These are phyloP conservation scores for Anolis sagrei DNA, from an alignment of 2,113 vertebrate species.

Conservation along the genomic window DNA sequence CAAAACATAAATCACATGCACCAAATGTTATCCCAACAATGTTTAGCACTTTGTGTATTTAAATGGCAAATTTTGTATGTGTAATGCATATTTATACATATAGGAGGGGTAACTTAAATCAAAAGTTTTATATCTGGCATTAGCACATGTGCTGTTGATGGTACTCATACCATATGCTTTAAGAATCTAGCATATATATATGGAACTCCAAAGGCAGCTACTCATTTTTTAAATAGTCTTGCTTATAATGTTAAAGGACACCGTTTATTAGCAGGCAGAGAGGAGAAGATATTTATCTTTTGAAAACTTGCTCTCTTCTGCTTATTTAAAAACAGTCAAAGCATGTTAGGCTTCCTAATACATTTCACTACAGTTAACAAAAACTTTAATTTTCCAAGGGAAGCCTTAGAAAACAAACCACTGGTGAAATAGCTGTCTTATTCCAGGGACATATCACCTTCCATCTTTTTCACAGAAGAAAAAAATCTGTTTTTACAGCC, in stretches of 20 bases:
- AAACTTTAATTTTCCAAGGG: constrained; percentile 45
- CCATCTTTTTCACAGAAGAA: constrained; percentile 44
- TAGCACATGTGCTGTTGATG: background rate
- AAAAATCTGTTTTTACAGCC: constrained; percentile 56
- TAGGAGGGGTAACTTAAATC: background rate
- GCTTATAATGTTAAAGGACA: background rate
- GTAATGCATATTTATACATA: background rate
- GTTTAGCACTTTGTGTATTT: background rate
- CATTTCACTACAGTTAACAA: constrained; percentile 33
- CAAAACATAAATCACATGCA: background rate
- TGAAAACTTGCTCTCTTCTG: background rate
- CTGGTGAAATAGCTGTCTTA: constrained; percentile 43
- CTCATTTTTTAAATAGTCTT: background rate
- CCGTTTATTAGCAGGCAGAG: background rate
- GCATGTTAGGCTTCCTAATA: constrained; percentile 13
- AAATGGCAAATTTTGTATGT: background rate
- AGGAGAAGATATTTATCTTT: rapidly evolving
- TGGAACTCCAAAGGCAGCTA: background rate
- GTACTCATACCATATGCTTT: background rate
- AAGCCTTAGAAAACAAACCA: constrained; percentile 51
- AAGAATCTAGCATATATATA: background rate
- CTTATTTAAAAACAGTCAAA: constrained; percentile 33
- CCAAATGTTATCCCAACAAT: background rate
- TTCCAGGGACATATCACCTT: constrained; percentile 60
- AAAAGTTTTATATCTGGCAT: background rate